Base-by-base conservation (phyloP, 2,797 vertebrate genomes). In the Labroides dimidiatus region DNA sequence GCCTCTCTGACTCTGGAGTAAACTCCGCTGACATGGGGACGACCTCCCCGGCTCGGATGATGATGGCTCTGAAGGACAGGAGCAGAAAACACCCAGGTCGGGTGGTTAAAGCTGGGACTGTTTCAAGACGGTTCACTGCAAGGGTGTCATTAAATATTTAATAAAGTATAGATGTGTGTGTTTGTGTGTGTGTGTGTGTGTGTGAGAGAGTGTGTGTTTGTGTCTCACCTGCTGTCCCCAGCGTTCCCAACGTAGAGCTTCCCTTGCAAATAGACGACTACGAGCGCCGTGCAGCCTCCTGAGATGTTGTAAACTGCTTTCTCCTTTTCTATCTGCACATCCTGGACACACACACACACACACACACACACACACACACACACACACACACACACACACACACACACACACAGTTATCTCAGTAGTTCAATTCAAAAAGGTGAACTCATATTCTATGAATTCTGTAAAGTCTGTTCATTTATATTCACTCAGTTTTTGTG, bases 241-340 rank as follows among this genome's bases (percentile, higher is more conserved):
- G 98, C 98, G 1, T 99, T 99, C 45, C 95, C 96, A 45, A 99
- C 96, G 1, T 96, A 99, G 20, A 99, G 94, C 83, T 99, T 99
- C 49, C 96, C 98, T 66, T 96, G 70, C 48, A 99, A 87, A 90
- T 82, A 96, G 11, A 98, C 63, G 49, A 95, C 96, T 15, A 91
- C 93, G 60, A 99, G 96, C 9, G 97, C 96, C 0, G 98, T 99
- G 91, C 98, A 99, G 80, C 98, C 98, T 0, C 98, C 98, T 4
- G 98, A 97, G 85, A 99, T 95, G 59, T 92, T 96, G 81, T 96
- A 98, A 2, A 93, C 65, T 0, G 88, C 89, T 87, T 94, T 96
- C 90, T 99, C 97, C 69, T 93, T 93, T 61, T 96, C 96, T 57
- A 99, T 99, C 75, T 98, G 96, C 14, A 93, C 92, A 81, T 99